Conservation (phyloP, 2,113 vertebrate genomes). For the Genyomyrus donnyi region DNA sequence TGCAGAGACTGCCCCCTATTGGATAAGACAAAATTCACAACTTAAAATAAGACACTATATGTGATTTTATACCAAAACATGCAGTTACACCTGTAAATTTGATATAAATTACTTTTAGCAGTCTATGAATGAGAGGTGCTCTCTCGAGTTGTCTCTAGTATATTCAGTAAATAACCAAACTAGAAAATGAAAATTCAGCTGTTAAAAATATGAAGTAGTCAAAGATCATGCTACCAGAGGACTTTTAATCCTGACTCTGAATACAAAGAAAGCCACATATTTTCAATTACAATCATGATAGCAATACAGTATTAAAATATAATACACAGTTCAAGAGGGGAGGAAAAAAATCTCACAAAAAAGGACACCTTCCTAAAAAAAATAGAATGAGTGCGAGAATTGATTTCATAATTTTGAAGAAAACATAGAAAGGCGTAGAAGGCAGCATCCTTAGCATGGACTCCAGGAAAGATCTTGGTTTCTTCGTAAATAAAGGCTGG, state of each 20-base stretch:
- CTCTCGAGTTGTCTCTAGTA: not conserved
- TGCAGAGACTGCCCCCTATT: not conserved
- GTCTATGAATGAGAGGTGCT: not conserved
- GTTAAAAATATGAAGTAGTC: conserved; percentile 29
- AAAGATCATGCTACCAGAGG: conserved; percentile 65
- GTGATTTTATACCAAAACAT: not conserved
- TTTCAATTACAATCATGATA: conserved; percentile 57
- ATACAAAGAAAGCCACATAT: conserved; percentile 58
- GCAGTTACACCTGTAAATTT: not conserved
- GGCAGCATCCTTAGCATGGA: conserved; percentile 43
- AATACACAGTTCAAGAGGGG: conserved; percentile 57
- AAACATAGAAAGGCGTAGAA: conserved; percentile 48
- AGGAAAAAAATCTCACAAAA: conserved; percentile 53
- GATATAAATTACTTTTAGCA: not conserved
- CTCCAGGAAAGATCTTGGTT: conserved; percentile 39
- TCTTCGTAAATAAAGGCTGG: conserved; percentile 40
- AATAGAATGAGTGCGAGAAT: conserved; percentile 43
- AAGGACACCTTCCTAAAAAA: conserved; percentile 42
- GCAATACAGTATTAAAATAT: conserved; percentile 68
- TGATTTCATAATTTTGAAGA: conserved; percentile 44
- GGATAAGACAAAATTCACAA: not conserved
- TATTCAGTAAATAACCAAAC: conserved; percentile 35
- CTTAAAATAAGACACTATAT: not conserved
- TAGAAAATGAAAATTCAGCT: conserved; percentile 20
- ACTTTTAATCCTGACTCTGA: conserved; percentile 49